These are phyloP conservation scores for Tachysurus vachellii DNA, from an alignment of 2,113 vertebrate genomes.

Conservation along the genomic window DNA sequence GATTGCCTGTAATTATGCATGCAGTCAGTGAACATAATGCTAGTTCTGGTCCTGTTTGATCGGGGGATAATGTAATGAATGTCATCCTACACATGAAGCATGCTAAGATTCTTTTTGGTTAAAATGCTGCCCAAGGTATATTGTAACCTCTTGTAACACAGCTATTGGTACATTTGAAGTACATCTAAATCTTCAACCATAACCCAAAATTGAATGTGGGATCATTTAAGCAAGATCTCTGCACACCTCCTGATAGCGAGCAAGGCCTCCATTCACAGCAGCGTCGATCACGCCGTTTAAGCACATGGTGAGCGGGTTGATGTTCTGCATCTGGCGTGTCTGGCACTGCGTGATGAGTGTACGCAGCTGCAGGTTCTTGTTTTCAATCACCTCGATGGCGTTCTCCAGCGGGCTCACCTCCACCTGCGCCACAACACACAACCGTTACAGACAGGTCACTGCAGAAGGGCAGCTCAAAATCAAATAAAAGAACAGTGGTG, in stretches of 20 bases:
- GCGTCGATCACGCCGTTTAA: conserved; percentile 98
- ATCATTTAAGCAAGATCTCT: background rate
- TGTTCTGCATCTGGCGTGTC: conserved; percentile 93
- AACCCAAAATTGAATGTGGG: background rate
- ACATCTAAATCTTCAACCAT: background rate
- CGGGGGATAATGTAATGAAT: background rate
- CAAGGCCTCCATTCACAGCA: conserved; percentile 94
- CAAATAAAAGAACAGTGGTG: background rate
- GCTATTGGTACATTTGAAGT: background rate
- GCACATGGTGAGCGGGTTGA: conserved; percentile 98
- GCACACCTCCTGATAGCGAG: conserved; percentile 91
- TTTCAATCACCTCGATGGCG: conserved; percentile 96
- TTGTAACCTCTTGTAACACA: background rate
- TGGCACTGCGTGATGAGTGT: conserved; percentile 94
- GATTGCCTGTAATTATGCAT: background rate
- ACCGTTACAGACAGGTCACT: background rate
- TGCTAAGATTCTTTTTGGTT: background rate
- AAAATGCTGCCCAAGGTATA: background rate
- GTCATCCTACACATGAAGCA: background rate
- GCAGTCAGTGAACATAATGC: background rate
- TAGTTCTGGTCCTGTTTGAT: background rate
- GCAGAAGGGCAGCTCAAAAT: background rate
- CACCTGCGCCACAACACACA: conserved; percentile 72
- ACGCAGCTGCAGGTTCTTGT: conserved; percentile 94
- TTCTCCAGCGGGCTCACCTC: conserved; percentile 99